These are phyloP conservation scores for Orestias chungarensis DNA, from an alignment of 2,797 vertebrate genomes.

Conservation along the genomic window DNA sequence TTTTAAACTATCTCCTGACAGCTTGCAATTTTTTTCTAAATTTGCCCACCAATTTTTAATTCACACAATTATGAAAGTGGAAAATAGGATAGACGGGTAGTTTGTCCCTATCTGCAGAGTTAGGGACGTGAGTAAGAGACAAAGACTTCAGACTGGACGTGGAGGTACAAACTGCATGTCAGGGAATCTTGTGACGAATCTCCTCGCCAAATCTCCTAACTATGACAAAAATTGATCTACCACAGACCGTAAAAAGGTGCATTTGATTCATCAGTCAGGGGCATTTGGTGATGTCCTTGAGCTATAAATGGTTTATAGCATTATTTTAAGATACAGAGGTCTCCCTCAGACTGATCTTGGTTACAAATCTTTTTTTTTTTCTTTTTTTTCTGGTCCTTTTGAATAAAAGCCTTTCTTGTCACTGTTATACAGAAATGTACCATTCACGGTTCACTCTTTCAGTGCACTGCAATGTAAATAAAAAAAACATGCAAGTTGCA, in stretches of 20 bases:
- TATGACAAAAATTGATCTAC: background rate
- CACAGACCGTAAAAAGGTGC: background rate
- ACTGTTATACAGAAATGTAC: no score
- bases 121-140: no score
- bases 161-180: background rate
- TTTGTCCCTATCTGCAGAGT: background rate
- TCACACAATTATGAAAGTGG: constrained; percentile 3
- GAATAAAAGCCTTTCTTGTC: no score
- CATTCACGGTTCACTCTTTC: background rate
- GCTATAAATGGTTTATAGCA: background rate
- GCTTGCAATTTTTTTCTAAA: background rate
- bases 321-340: no score
- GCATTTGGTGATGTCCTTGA: background rate
- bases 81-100: background rate
- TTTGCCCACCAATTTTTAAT: constrained; percentile 1
- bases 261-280: background rate
- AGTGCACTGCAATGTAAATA: background rate
- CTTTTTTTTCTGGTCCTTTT: background rate
- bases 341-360: background rate
- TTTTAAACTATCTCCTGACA: no score
- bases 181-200: background rate
- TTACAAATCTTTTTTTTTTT: no score
- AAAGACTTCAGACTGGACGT: background rate
- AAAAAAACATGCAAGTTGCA: background rate
- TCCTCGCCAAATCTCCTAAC: background rate